Percentiles rank a stretch among this genome's conserved stretches.
These are phyloP conservation scores for Potamilus streckersoni DNA, from an alignment of 1,140 invertebrate species.

Conservation along the genomic window DNA sequence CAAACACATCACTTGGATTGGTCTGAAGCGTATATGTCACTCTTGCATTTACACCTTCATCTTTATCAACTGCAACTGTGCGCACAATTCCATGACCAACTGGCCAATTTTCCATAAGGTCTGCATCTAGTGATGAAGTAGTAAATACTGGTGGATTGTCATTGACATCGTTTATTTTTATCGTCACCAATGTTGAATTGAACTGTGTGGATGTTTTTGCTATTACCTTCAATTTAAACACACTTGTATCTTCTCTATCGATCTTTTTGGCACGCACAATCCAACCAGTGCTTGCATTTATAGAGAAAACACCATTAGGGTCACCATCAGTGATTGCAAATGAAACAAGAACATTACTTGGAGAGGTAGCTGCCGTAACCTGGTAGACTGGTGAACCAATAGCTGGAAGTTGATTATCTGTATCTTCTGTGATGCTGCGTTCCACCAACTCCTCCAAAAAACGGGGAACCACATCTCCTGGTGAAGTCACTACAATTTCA, in stretches of 20 bases:
- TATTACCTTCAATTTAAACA: constrained; percentile 54
- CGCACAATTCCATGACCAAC: constrained; percentile 92
- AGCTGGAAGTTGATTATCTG: constrained; percentile 68
- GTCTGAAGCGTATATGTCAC: constrained; percentile 84
- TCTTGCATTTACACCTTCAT: constrained; percentile 84
- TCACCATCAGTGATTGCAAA: constrained; percentile 87
- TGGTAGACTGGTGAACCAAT: constrained; percentile 80
- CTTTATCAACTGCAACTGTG: constrained; percentile 84
- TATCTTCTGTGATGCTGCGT: constrained; percentile 85
- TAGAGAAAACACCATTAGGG: constrained; percentile 63
- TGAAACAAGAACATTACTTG: constrained; percentile 68
- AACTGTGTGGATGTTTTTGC: constrained; percentile 45
- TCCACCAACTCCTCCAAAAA: constrained; percentile 74
- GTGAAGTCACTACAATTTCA: constrained; percentile 42
- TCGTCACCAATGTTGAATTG: constrained; percentile 42
- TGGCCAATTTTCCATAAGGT: constrained; percentile 86
- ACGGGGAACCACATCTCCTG: constrained; percentile 37
- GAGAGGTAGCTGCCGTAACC: constrained; percentile 73
- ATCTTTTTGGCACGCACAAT: constrained; percentile 59
- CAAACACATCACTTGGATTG: constrained; percentile 83
- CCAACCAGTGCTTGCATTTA: constrained; percentile 62
- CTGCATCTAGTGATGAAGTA: constrained; percentile 75
- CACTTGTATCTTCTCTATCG: constrained; percentile 53
- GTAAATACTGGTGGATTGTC: constrained; percentile 92
- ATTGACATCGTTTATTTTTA: constrained; percentile 83